A percentile compares a stretch with the other conserved stretches of the same genome.
These are phyloP conservation scores for Tetrax tetrax DNA, from an alignment of 2,113 vertebrate genomes.

Conservation along the genomic window DNA sequence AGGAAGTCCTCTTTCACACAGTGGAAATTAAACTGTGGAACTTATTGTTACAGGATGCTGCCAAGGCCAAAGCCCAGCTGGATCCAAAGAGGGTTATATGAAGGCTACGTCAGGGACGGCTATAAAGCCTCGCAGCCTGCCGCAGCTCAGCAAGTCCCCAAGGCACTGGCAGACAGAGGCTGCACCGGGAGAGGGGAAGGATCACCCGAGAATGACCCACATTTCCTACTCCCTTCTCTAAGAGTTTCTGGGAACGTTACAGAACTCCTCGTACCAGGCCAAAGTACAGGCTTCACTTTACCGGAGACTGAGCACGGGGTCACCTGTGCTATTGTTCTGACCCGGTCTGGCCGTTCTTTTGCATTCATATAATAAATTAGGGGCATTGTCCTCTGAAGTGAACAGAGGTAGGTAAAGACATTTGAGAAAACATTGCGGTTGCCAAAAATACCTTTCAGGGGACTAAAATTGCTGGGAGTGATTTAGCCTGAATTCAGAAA, in stretches of 20 bases:
- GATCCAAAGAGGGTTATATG: neutral
- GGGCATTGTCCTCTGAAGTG: neutral
- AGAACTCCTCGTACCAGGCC: neutral
- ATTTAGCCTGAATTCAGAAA: neutral
- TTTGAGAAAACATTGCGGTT: neutral
- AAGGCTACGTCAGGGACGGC: neutral
- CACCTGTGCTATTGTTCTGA: constrained; percentile 30
- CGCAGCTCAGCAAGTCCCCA: neutral
- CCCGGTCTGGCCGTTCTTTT: neutral
- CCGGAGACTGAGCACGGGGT: neutral
- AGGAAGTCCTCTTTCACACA: constrained; percentile 50
- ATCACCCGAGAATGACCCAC: neutral
- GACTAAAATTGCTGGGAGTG: neutral
- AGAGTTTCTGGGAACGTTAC: constrained; percentile 11
- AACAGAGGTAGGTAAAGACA: neutral
- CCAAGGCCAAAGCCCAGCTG: neutral
- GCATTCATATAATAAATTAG: neutral
- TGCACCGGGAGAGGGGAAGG: neutral
- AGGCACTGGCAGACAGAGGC: neutral
- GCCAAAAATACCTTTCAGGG: neutral
- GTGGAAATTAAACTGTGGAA: constrained; percentile 11
- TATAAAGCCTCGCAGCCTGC: neutral
- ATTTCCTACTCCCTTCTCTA: neutral
- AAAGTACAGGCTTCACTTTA: neutral
- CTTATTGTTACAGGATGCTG: constrained; percentile 9